Conservation (phyloP, 2,797 vertebrate species). For the Enteromius trimaculatus region DNA sequence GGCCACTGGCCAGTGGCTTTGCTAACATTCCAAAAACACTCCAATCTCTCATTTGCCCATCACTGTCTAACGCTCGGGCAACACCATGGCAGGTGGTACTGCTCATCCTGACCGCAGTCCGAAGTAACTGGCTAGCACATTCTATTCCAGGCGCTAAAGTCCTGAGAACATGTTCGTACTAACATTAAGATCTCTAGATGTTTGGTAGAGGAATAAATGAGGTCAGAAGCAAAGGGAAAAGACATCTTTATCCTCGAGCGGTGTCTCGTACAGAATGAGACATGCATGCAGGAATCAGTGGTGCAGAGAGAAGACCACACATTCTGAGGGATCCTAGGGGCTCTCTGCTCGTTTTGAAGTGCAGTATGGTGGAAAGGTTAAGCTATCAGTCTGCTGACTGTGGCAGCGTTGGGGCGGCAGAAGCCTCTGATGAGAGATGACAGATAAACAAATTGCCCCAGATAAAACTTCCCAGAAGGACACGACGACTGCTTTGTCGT, state of each 20-base stretch:
- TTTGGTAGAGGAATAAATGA: slow-evolving; percentile 8
- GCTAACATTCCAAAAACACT: slow-evolving; percentile 11
- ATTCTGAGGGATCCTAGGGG: slow-evolving; percentile 61
- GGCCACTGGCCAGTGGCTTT: slow-evolving; percentile 27
- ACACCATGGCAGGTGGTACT: slow-evolving; percentile 38
- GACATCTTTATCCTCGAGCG: slow-evolving; percentile 46
- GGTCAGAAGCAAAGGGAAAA: slow-evolving; percentile 38
- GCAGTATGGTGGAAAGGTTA: slow-evolving; percentile 64
- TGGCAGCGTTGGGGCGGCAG: slow-evolving; percentile 47
- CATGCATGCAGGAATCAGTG: slow-evolving; percentile 66
- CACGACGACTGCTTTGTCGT: background rate
- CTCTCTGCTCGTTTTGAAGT: slow-evolving; percentile 68
- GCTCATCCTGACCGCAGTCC: slow-evolving; percentile 38
- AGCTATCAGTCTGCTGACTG: slow-evolving; percentile 69
- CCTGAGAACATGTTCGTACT: slow-evolving; percentile 19
- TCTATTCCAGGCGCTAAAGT: slow-evolving; percentile 33
- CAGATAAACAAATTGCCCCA: slow-evolving; percentile 74
- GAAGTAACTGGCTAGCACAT: background rate
- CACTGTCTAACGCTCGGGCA: slow-evolving; percentile 4
- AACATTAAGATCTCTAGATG: slow-evolving; percentile 2
- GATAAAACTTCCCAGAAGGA: slow-evolving; percentile 59
- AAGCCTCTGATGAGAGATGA: slow-evolving; percentile 58
- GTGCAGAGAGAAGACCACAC: slow-evolving; percentile 74
- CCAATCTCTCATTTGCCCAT: slow-evolving; percentile 41
- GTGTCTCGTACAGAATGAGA: slow-evolving; percentile 59